Evolutionary conservation across 2,797 vertebrate genomes (phyloP).

Genomic region (Allobates femoralis): DNA sequence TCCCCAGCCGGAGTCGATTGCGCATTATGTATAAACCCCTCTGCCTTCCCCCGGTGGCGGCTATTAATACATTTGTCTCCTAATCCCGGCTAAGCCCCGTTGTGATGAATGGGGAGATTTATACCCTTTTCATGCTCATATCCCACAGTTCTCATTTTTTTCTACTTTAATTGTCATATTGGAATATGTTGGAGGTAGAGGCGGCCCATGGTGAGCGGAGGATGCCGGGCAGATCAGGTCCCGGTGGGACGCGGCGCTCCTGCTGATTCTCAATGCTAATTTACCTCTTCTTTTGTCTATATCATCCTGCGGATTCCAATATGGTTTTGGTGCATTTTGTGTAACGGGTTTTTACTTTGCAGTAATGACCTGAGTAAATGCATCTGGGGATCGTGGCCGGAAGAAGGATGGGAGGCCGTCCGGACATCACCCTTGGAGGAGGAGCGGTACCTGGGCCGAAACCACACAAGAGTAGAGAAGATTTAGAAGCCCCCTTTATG

Average conservation of each 20-base stretch:
- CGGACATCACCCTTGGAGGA: too few species aligned
- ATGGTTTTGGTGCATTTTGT: not conserved
- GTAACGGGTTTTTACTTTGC: not conserved
- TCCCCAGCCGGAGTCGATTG: not conserved
- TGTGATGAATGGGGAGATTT: conserved; percentile 66
- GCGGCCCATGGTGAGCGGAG: not conserved
- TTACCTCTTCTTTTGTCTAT: not conserved
- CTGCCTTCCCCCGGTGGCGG: conserved; percentile 49
- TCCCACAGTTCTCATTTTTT: conserved; percentile 33
- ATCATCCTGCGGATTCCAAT: not conserved
- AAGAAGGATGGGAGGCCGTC: not conserved
- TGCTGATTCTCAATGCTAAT: not conserved
- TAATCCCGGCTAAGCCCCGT: conserved; percentile 64
- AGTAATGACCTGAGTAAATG: not conserved
- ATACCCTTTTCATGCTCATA: conserved; percentile 40
- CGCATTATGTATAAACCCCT: not conserved
- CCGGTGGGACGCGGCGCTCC: not conserved
- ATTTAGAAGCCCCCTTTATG: too few species aligned
- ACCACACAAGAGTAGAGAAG: too few species aligned
- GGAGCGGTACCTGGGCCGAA: too few species aligned
- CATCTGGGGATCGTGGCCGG: not conserved
- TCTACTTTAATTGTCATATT: conserved; percentile 13
- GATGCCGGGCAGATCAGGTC: not conserved
- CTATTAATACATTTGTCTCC: conserved; percentile 67
- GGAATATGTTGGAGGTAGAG: not conserved